Evolutionary conservation across 2,797 vertebrate species (phyloP).

Genomic region (Parambassis ranga): DNA sequence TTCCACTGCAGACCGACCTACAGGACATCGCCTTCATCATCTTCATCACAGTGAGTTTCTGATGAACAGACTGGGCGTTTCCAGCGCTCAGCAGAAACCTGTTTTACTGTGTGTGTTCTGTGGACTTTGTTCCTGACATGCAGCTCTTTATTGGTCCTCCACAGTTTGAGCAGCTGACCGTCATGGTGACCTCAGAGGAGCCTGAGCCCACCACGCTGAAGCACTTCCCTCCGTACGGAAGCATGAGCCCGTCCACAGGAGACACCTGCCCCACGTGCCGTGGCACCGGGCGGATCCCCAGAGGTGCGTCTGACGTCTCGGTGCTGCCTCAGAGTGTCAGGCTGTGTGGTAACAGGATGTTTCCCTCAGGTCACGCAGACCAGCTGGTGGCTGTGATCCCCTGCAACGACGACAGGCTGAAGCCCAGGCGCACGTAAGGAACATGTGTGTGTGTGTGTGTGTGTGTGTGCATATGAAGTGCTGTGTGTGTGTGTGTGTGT

Average conservation of each 20-base stretch:
- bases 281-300: conserved; percentile 85
- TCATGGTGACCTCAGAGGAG: conserved; percentile 18
- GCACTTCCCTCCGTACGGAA: conserved; percentile 68
- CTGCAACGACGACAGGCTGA: conserved; percentile 88
- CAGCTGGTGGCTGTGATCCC: conserved; percentile 92
- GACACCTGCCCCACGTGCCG: conserved; percentile 86
- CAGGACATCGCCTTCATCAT: too few species aligned
- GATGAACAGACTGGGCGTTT: too few species aligned
- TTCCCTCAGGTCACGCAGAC: conserved; percentile 81
- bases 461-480: neutral
- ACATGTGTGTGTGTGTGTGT: neutral
- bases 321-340: too few species aligned
- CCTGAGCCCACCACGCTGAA: conserved; percentile 7
- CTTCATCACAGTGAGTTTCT: too few species aligned
- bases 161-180: neutral
- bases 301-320: too few species aligned
- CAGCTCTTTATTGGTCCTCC: too few species aligned
- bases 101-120: too few species aligned
- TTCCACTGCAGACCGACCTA: too few species aligned
- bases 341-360: neutral
- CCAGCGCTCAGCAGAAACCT: too few species aligned
- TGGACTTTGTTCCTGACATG: too few species aligned
- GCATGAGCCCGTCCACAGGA: conserved; percentile 14
- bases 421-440: conserved; percentile 87
- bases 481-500: neutral